Evolutionary conservation across 2,888 invertebrate genomes (phyloP), one percentile per base, ranked within the genome.

Genomic region (Macroteleia sp.): DNA sequence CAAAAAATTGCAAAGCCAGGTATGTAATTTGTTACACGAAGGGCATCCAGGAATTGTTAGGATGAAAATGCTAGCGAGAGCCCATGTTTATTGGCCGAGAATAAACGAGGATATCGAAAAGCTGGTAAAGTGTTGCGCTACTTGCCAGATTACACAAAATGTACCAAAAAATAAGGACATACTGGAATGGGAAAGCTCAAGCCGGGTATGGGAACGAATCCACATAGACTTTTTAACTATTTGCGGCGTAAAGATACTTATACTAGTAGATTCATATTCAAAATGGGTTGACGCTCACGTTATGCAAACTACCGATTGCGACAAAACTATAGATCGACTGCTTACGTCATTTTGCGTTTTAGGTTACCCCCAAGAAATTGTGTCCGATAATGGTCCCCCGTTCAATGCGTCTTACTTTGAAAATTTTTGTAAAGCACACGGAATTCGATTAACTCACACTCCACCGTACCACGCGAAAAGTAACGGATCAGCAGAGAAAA

Each of bases 221-320:
- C 92, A 92, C 80, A 81, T 90, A 12, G 92, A 92, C 79, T 92
- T 89, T 82, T 25, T 66, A 30, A 52, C 66, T n/a, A 12, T 74
- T 9, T 10, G 14, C 5, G 39, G 36, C 20, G 9, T 5, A 16
- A 66, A 64, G 16, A 57, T 61, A 16, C 20, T 61, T 0, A 69
- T 69, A 12, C 34, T 76, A 20, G 50, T 30, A 0, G 76, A 76
- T 46, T 19, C 54, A 0, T 44, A 25, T 71, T 90, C 90, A 0
- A 92, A 92, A 71, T 92, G 91, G 91, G 84, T 36, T 17, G 17
- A 16, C 32, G 16, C 73, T 30, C 54, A 74, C 30, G 34, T 74
- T n/a, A 78, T 77, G n/a, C n/a, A n/a, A n/a, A n/a, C n/a, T n/a
- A n/a, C n/a, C n/a, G n/a, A n/a, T n/a, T n/a, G n/a, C n/a, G n/a